Percentiles rank a stretch among this genome's conserved stretches.
Evolutionary conservation across 30 jellyfish, hydroid and myxozoan species (phyloP).

Genomic region (Hydra vulgaris): DNA sequence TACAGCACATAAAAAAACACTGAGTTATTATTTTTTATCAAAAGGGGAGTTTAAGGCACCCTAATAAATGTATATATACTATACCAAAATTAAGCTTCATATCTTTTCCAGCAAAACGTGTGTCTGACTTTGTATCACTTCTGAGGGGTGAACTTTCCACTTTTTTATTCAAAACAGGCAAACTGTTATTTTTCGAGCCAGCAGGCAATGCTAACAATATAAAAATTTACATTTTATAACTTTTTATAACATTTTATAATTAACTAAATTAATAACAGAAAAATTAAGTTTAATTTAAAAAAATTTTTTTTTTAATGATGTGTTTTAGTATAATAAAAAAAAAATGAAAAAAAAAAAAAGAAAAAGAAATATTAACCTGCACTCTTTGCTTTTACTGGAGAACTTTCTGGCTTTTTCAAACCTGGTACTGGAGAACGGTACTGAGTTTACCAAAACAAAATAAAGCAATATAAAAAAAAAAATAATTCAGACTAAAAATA

Average conservation of each 20-base stretch:
- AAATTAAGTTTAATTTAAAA: too few species aligned
- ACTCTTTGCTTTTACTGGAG: constrained; percentile 11
- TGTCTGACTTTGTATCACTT: not conserved
- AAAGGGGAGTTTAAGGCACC: not conserved
- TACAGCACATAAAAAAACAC: too few species aligned
- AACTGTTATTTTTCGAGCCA: constrained; percentile 2
- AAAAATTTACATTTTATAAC: too few species aligned
- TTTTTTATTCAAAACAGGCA: not conserved
- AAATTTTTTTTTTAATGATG: too few species aligned
- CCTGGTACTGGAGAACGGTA: constrained; percentile 89
- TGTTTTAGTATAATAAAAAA: too few species aligned
- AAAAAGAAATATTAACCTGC: not conserved
- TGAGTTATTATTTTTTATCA: not conserved
- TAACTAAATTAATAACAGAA: too few species aligned
- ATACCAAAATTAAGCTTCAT: not conserved
- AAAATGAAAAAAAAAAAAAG: too few species aligned
- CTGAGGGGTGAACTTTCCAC: not conserved
- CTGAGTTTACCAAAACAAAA: constrained; percentile 25
- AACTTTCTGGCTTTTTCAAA: constrained; percentile 30
- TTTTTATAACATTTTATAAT: too few species aligned
- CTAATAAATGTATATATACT: too few species aligned
- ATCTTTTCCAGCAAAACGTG: not conserved
- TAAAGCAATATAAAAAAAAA: not conserved
- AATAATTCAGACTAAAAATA: too few species aligned
- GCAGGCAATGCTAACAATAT: constrained; percentile 1